Evolutionary conservation across 2,797 vertebrate species (phyloP).

Genomic region (Odontamblyopus lacepedii): DNA sequence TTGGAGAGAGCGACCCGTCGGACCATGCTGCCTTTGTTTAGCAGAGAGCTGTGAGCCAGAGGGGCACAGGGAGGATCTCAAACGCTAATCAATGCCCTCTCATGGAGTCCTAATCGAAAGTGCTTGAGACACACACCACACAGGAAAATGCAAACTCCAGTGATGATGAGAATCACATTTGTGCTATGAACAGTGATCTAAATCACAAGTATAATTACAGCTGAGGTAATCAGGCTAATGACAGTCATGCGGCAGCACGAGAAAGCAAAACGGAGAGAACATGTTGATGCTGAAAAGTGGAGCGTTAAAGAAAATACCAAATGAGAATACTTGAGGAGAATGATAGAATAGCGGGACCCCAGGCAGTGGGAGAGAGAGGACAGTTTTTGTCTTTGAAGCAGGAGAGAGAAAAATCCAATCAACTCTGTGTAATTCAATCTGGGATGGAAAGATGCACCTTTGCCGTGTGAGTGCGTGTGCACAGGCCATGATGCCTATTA

Average conservation of each 20-base stretch:
- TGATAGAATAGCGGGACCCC: slow-evolving; percentile 35
- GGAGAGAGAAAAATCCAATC: slow-evolving; percentile 73
- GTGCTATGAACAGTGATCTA: slow-evolving; percentile 43
- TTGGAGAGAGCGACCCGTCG: slow-evolving; percentile 42
- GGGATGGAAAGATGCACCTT: slow-evolving; percentile 60
- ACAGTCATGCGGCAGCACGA: slow-evolving; percentile 52
- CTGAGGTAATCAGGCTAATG: slow-evolving; percentile 59
- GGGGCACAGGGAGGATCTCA: slow-evolving; percentile 50
- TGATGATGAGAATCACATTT: slow-evolving; percentile 66
- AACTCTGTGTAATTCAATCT: slow-evolving; percentile 70
- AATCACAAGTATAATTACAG: slow-evolving; percentile 67
- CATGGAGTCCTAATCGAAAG: slow-evolving; percentile 52
- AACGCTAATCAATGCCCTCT: slow-evolving; percentile 69
- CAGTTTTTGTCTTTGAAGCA: slow-evolving; percentile 64
- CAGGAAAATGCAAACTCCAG: slow-evolving; percentile 21
- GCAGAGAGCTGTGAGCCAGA: slow-evolving; percentile 34
- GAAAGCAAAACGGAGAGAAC: slow-evolving; percentile 22
- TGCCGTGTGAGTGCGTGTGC: slow-evolving; percentile 27
- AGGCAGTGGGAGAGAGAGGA: slow-evolving; percentile 26
- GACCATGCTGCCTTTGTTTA: slow-evolving; percentile 71
- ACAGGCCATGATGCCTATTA: slow-evolving; percentile 49
- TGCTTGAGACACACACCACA: slow-evolving; percentile 27
- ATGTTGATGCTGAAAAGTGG: slow-evolving; percentile 36
- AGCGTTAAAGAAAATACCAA: slow-evolving; percentile 24
- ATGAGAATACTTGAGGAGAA: slow-evolving; percentile 21